Evolutionary conservation across 2,797 vertebrate genomes (phyloP).

Genomic region (Argyrosomus regius): DNA sequence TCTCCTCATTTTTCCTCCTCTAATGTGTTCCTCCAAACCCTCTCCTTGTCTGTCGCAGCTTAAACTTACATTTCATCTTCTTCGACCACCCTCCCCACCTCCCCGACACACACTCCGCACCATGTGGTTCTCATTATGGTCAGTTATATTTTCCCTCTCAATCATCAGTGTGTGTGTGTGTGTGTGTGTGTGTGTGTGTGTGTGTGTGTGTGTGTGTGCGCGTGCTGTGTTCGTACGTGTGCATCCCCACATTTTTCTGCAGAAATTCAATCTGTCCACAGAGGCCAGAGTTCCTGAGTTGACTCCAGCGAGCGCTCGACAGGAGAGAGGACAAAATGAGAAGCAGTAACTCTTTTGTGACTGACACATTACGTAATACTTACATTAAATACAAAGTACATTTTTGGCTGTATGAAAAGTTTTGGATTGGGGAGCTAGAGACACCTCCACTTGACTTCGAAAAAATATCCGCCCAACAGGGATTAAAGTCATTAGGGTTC

Average conservation of each 20-base stretch:
- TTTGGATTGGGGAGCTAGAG: neutral
- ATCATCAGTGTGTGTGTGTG: slow-evolving; percentile 44
- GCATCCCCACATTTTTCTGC: slow-evolving; percentile 69
- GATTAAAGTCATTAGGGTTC: too few relatives aligned
- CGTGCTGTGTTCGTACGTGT: neutral
- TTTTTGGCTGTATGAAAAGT: neutral
- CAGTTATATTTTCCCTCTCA: slow-evolving; percentile 76
- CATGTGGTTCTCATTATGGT: slow-evolving; percentile 87
- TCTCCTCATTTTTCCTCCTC: slow-evolving; percentile 26
- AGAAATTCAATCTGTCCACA: slow-evolving; percentile 75
- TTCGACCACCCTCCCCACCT: slow-evolving; percentile 12
- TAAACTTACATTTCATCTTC: slow-evolving; percentile 46
- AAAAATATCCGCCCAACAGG: too few relatives aligned
- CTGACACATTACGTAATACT: neutral
- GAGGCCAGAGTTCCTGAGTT: slow-evolving; percentile 38
- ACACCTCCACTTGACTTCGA: too few relatives aligned
- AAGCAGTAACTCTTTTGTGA: slow-evolving; percentile 15
- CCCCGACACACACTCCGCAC: slow-evolving; percentile 17
- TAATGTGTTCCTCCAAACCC: slow-evolving; percentile 24
- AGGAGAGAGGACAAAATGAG: slow-evolving; percentile 14
- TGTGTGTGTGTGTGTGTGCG: slow-evolving; percentile 22
- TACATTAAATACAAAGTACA: neutral
- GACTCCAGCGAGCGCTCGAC: neutral
- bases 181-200: too few relatives aligned
- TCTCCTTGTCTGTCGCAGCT: slow-evolving; percentile 19